Conservation (phyloP, 2,888 invertebrate species). For the Campoletis raptor region DNA sequence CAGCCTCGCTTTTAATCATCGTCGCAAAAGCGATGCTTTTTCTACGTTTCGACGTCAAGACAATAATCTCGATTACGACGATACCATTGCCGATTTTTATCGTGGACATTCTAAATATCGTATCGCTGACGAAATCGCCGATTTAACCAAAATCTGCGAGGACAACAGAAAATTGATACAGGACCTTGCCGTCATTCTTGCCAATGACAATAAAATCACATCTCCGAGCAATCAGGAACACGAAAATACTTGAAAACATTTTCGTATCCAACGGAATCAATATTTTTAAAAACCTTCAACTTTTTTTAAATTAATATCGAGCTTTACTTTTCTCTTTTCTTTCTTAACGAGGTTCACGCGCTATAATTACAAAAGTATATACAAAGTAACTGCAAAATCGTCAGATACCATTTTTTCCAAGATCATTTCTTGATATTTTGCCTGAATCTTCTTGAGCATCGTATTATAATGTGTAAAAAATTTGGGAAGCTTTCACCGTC, state of each 20-base stretch:
- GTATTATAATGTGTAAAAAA: no score
- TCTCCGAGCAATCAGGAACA: constrained; percentile 53
- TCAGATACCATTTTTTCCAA: no score
- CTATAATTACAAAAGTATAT: no score
- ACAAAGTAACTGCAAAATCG: no score
- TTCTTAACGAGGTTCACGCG: no score
- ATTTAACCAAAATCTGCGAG: constrained; percentile 79
- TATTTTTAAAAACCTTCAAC: not conserved
- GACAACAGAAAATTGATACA: constrained; percentile 79
- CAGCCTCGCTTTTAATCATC: constrained; percentile 71
- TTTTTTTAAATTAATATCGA: not conserved
- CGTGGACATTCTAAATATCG: constrained; percentile 68
- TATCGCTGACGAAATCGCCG: constrained; percentile 76
- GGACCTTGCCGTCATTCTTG: constrained; percentile 75
- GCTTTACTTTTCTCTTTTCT: not conserved
- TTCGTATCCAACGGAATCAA: not conserved
- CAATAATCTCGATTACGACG: constrained; percentile 55
- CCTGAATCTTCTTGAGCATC: no score
- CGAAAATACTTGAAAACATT: constrained; percentile 39
- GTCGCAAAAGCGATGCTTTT: constrained; percentile 74
- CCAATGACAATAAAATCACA: constrained; percentile 68
- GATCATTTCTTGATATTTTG: no score
- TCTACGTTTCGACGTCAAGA: constrained; percentile 69
- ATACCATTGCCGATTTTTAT: constrained; percentile 66
- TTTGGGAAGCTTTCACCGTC: no score